Evolutionary conservation across 2,888 invertebrate species (phyloP), one percentile per base, ranked within the genome.

Genomic region (Drosophila melanosoma): DNA sequence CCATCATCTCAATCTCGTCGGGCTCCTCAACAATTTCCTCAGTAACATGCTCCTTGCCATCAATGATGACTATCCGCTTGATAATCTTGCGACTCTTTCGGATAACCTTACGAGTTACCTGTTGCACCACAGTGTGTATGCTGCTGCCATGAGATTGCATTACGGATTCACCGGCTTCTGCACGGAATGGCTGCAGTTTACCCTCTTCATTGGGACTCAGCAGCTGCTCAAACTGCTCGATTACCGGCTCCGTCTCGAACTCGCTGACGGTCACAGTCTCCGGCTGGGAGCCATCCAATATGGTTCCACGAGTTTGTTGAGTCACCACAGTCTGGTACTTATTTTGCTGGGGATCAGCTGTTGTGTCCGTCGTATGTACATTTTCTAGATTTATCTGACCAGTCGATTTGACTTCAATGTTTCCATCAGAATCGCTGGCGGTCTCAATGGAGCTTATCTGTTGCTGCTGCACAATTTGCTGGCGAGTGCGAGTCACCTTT

Each of bases 21-120:
- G 97, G 97, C 92, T 97, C 97, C 89, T 97, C 97, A 51, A 97
- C 94, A 0, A 97, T 93, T 93, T 97, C 97, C 92, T 97, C 97
- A 10, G 96, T 96, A 0, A 97, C 95, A 72, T 96, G 96, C 93
- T 97, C 97, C 93, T 97, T 96, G 0, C 97, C 97, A 91, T 97
- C 96, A 68, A 97, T 95, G 7, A 97, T 95, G 0, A 96, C 96
- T 3, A 96, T 95, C 78, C 96, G 95, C 62, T 96, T 95, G 60
- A 97, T 96, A 23, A 97, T 96, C 75, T 96, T 95, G 54, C 96
- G 94, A 20, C 96, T 96, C 82, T 96, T 96, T 70, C 95, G 94
- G 6, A 97, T 95, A n/a, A 97, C 95, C 89, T 96, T 94, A 76
- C 96, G 94, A 0, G 97, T 96, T 0, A 97, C 96, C 93, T 97